Percentiles rank a stretch among this genome's conserved stretches.
Evolutionary conservation across 1,140 invertebrate genomes (phyloP).

Genomic region (Tetranychus cinnabarinus): DNA sequence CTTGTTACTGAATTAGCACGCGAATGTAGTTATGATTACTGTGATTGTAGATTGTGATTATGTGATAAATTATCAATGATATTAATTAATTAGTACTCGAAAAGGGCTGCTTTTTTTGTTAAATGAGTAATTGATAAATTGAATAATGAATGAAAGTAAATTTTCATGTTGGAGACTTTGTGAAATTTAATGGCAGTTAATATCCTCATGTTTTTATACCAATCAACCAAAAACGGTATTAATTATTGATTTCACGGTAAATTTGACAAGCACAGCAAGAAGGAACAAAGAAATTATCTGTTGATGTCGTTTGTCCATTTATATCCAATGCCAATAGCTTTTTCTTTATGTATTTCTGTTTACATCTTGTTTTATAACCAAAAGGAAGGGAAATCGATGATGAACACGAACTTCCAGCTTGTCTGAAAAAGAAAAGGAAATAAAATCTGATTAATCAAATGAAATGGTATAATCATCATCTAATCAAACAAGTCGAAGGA

Average conservation of each 20-base stretch:
- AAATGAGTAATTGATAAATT: no score
- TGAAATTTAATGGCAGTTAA: no score
- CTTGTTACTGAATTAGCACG: no score
- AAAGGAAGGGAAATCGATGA: conserved; percentile 29
- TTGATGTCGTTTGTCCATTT: conserved; percentile 50
- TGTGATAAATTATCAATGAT: no score
- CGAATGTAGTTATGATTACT: no score
- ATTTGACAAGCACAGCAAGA: conserved; percentile 50
- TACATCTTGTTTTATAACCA: conserved; percentile 54
- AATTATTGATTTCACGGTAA: conserved; percentile 1
- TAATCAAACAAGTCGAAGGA: neutral
- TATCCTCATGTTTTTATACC: no score
- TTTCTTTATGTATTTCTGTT: conserved; percentile 76
- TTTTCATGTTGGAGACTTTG: no score
- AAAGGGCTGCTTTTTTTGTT: no score
- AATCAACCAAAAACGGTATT: no score
- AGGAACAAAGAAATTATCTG: conserved; percentile 75
- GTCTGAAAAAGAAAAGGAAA: conserved; percentile 5
- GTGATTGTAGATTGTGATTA: no score
- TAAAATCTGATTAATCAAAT: neutral
- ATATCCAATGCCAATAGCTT: conserved; percentile 56
- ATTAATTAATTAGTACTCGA: no score
- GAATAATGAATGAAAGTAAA: no score
- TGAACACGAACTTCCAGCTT: conserved; percentile 11
- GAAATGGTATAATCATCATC: neutral